These are phyloP conservation scores for Harpagifer antarcticus DNA, from an alignment of 2,797 vertebrate genomes.

Conservation along the genomic window DNA sequence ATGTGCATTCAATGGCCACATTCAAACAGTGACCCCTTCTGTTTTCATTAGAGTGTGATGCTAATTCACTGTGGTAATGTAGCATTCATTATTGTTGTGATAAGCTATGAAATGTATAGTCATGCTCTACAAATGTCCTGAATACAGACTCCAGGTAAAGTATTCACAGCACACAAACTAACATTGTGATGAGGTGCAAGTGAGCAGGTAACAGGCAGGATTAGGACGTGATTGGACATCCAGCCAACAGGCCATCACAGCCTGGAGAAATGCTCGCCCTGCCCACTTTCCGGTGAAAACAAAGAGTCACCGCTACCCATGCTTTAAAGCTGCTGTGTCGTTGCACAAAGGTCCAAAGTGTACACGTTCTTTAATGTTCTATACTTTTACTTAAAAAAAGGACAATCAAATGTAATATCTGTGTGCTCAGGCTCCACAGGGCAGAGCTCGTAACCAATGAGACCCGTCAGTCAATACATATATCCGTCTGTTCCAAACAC, in stretches of 20 bases:
- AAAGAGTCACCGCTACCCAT: too few species aligned
- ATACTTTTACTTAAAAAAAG: too few species aligned
- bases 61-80: background rate
- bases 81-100: background rate
- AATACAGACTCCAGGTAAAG: background rate
- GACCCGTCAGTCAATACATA: too few species aligned
- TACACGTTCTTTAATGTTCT: too few species aligned
- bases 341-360: too few species aligned
- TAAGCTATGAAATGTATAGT: background rate
- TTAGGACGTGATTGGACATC: background rate
- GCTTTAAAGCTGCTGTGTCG: too few species aligned
- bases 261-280: too few species aligned
- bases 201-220: background rate
- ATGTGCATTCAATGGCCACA: background rate
- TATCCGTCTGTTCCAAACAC: too few species aligned
- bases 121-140: background rate
- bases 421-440: too few species aligned
- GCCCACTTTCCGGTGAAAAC: too few species aligned
- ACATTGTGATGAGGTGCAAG: background rate
- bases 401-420: too few species aligned
- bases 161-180: background rate
- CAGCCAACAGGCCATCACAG: background rate
- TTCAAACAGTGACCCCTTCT: constrained; percentile 20
- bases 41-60: constrained; percentile 1
- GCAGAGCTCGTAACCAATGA: too few species aligned